These are phyloP conservation scores for Zeuzera pyrina DNA, from an alignment of 2,888 invertebrate species.

Conservation along the genomic window DNA sequence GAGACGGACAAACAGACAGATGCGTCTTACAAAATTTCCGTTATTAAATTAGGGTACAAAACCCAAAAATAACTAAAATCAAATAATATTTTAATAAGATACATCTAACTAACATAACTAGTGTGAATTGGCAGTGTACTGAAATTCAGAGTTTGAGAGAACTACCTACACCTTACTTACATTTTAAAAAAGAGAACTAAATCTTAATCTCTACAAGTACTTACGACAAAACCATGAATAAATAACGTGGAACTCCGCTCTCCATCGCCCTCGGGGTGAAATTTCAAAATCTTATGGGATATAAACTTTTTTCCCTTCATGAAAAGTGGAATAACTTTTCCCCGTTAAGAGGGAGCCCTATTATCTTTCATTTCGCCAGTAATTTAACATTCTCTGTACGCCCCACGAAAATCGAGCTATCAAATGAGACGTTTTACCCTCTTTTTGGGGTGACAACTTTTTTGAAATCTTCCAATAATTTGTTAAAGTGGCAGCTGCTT, in stretches of 20 bases:
- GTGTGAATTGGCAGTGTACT: too few species aligned
- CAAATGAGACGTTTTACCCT: constrained; percentile 58
- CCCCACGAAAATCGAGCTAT: constrained; percentile 64
- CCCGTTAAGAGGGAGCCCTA: constrained; percentile 56
- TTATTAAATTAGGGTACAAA: too few species aligned
- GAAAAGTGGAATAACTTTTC: constrained; percentile 46
- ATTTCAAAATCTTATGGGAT: constrained; percentile 59
- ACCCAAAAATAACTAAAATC: too few species aligned
- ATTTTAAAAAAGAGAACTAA: not conserved
- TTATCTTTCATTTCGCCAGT: constrained; percentile 71
- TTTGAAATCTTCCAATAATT: constrained; percentile 67
- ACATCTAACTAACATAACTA: too few species aligned
- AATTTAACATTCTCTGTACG: constrained; percentile 68
- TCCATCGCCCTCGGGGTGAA: constrained; percentile 41
- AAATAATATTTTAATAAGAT: too few species aligned
- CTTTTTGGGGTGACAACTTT: constrained; percentile 62
- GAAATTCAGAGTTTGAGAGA: too few species aligned
- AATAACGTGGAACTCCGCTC: constrained; percentile 49
- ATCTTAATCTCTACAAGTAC: not conserved
- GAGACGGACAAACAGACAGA: too few species aligned
- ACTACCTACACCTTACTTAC: too few species aligned
- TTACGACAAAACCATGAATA: constrained; percentile 50
- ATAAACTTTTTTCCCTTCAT: constrained; percentile 50
- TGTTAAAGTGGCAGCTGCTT: constrained; percentile 69
- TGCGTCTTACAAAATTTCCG: too few species aligned